Conservation (phyloP, 1,140 invertebrate genomes). For the Bombus waltoni region DNA sequence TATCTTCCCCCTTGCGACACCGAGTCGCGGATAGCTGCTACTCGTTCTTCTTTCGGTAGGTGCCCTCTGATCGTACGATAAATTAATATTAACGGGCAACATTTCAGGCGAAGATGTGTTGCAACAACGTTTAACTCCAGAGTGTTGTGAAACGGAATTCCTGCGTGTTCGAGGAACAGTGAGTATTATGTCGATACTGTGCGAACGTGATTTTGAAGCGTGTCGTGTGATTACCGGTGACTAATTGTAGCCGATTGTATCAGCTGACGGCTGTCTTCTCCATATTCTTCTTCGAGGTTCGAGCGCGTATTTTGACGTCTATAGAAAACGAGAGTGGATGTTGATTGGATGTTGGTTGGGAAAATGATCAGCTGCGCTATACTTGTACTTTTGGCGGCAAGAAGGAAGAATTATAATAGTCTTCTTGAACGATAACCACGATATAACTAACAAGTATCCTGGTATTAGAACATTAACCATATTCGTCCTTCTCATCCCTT, state of each 20-base stretch:
- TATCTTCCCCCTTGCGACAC: slow-evolving; percentile 4
- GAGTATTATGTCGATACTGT: not conserved
- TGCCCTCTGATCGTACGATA: not conserved
- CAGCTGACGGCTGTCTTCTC: not conserved
- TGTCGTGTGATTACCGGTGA: slow-evolving; percentile 19
- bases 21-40: not conserved
- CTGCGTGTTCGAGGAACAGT: slow-evolving; percentile 1
- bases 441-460: no score
- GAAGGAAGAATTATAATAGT: not conserved
- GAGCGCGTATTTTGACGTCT: not conserved
- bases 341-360: not conserved
- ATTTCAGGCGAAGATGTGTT: slow-evolving; percentile 10
- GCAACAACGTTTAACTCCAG: not conserved
- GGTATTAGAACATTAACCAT: no score
- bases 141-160: slow-evolving; percentile 19
- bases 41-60: slow-evolving; percentile 16
- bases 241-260: slow-evolving; percentile 3
- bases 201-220: not conserved
- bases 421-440: no score
- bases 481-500: no score
- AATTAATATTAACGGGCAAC: slow-evolving; percentile 15
- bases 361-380: not conserved
- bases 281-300: not conserved
- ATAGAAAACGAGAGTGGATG: not conserved
- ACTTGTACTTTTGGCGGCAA: not conserved